Conservation (phyloP, 2,888 invertebrate species). For the Heliothis peltigera region DNA sequence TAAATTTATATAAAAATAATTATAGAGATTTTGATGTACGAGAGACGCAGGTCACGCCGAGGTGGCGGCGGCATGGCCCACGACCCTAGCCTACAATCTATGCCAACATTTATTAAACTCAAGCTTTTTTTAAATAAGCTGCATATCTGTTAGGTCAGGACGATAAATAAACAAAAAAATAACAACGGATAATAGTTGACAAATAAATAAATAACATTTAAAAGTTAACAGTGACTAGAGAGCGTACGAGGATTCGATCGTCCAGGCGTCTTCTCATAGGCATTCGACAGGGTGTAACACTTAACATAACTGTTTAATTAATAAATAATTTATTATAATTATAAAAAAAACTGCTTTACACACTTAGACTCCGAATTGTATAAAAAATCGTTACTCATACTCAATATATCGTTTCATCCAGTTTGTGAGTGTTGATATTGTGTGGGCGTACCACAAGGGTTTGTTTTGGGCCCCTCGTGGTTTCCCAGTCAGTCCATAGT, state of each 20-base stretch:
- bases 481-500: constrained; percentile 72
- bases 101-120: constrained; percentile 83
- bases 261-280: constrained; percentile 81
- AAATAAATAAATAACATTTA: constrained; percentile 80
- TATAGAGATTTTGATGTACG: constrained; percentile 72
- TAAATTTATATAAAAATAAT: constrained; percentile 88
- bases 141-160: constrained; percentile 82
- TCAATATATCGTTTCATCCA: constrained; percentile 74
- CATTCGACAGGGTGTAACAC: constrained; percentile 88
- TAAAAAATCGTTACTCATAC: constrained; percentile 83
- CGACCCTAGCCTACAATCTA: constrained; percentile 64
- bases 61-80: constrained; percentile 78
- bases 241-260: constrained; percentile 68
- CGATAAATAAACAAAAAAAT: constrained; percentile 72
- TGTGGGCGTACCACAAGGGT: constrained; percentile 74
- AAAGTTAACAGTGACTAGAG: constrained; percentile 87
- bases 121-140: constrained; percentile 84
- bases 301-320: constrained; percentile 80
- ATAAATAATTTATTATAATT: constrained; percentile 82
- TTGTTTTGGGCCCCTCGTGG: constrained; percentile 66
- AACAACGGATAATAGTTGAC: constrained; percentile 68
- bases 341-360: constrained; percentile 81
- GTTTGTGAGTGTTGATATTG: constrained; percentile 57
- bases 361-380: constrained; percentile 86
- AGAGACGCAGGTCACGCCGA: constrained; percentile 69